Percentiles rank a stretch among this genome's conserved stretches.
Evolutionary conservation across 1,140 invertebrate species (phyloP).

Genomic region (Drosophila chauvacae): DNA sequence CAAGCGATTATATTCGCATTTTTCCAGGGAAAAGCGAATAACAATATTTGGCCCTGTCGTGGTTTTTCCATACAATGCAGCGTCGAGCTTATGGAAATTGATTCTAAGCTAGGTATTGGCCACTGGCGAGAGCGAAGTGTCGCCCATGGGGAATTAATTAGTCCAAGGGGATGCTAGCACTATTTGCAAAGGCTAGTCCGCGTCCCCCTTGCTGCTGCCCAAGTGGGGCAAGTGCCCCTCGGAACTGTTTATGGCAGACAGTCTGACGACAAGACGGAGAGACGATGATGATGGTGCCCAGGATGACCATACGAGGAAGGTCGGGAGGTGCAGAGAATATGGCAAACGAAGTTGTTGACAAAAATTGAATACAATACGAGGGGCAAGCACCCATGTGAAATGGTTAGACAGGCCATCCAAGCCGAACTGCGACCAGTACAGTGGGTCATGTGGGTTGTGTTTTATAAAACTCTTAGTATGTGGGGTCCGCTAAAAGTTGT

Average conservation of each 20-base stretch:
- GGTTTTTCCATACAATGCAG: constrained; percentile 48
- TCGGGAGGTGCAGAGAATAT: constrained; percentile 9
- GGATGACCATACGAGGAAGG: background rate
- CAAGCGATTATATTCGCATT: constrained; percentile 40
- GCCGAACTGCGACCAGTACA: constrained; percentile 20
- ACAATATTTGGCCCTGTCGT: constrained; percentile 37
- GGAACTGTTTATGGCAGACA: constrained; percentile 58
- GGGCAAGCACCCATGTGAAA: constrained; percentile 28
- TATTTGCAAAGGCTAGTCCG: constrained; percentile 14
- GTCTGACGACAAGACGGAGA: constrained; percentile 53
- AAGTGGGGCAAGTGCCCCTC: background rate
- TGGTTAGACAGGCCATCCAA: constrained; percentile 39
- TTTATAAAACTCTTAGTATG: no score
- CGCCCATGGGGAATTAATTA: constrained; percentile 81
- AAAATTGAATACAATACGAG: constrained; percentile 78
- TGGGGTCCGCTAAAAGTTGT: background rate
- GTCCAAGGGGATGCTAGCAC: constrained; percentile 23
- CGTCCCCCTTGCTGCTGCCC: background rate
- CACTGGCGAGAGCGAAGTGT: constrained; percentile 56
- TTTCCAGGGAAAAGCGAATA: constrained; percentile 40
- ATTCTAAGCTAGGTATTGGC: constrained; percentile 29
- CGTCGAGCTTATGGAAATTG: constrained; percentile 62
- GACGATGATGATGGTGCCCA: constrained; percentile 22
- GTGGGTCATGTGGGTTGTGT: constrained; percentile 11
- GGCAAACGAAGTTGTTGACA: constrained; percentile 68